Conservation (phyloP, 2,888 invertebrate genomes). For the Cryptocheilus praepositus region DNA sequence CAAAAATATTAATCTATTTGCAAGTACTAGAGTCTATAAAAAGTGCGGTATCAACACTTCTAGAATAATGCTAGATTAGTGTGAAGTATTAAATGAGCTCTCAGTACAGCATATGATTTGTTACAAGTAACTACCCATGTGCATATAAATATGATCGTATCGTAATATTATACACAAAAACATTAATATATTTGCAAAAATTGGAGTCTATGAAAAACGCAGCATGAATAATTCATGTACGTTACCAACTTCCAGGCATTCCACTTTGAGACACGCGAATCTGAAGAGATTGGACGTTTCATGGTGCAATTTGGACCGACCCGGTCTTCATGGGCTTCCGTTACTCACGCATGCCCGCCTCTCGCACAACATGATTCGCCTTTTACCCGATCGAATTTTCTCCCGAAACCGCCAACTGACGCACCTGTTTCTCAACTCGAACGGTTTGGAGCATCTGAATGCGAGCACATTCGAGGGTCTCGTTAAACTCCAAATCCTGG, state of each 20-base stretch:
- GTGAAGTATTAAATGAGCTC: no score
- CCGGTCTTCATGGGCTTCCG: constrained; percentile 80
- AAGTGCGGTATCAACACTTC: no score
- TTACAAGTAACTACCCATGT: no score
- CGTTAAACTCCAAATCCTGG: constrained; percentile 78
- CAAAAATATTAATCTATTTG: no score
- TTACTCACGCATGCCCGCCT: constrained; percentile 78
- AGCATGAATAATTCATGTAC: no score
- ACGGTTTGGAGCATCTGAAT: constrained; percentile 80
- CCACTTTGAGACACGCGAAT: constrained; percentile 61
- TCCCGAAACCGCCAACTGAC: constrained; percentile 79
- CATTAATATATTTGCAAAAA: no score
- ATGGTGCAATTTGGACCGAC: constrained; percentile 65
- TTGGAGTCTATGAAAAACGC: no score
- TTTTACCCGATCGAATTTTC: constrained; percentile 79
- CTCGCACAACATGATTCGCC: constrained; percentile 80
- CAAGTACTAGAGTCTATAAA: no score
- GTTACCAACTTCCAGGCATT: constrained; percentile 42
- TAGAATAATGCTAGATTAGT: no score
- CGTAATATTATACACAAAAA: no score
- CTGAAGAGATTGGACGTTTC: constrained; percentile 66
- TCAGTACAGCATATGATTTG: no score
- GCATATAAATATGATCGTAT: no score
- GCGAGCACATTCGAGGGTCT: constrained; percentile 80
- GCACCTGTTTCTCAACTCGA: constrained; percentile 81